Conservation (phyloP, 2,113 vertebrate species). For the Amphiprion percula region DNA sequence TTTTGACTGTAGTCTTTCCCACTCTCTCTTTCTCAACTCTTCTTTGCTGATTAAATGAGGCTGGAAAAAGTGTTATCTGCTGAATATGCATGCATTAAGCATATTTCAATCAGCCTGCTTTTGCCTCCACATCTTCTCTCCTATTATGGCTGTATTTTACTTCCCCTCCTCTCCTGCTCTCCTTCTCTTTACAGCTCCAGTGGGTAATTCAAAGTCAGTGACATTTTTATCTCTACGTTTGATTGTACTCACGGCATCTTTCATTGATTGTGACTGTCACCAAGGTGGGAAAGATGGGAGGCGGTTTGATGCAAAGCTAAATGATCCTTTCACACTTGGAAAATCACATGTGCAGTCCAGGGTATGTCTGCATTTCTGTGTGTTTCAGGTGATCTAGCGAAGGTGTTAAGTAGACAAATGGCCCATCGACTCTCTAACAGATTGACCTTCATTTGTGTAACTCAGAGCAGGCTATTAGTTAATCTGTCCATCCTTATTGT, state of each 20-base stretch:
- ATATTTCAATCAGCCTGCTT: constrained; percentile 1
- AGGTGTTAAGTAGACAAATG: constrained; percentile 38
- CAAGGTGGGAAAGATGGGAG: neutral
- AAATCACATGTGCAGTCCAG: neutral
- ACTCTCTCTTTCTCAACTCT: neutral
- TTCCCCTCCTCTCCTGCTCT: neutral
- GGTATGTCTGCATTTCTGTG: neutral
- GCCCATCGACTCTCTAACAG: neutral
- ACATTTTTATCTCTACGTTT: constrained; percentile 6
- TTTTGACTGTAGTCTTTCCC: too few relatives aligned
- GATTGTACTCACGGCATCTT: neutral
- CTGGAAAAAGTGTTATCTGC: neutral
- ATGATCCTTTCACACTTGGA: constrained; percentile 33
- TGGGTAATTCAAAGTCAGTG: constrained; percentile 34
- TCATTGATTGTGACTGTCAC: neutral
- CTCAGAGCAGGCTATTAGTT: constrained; percentile 8
- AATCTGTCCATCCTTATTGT: constrained; percentile 13
- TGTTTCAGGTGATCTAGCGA: constrained; percentile 33
- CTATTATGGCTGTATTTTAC: constrained; percentile 8
- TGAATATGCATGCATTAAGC: constrained; percentile 41
- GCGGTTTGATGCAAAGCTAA: constrained; percentile 7
- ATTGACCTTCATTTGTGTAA: constrained; percentile 49
- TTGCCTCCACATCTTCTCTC: neutral
- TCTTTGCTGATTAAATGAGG: constrained; percentile 36
- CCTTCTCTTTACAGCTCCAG: neutral